phyloP scores from a whole-genome alignment of 2,113 vertebrate species.

The Gallinago media region DNA sequence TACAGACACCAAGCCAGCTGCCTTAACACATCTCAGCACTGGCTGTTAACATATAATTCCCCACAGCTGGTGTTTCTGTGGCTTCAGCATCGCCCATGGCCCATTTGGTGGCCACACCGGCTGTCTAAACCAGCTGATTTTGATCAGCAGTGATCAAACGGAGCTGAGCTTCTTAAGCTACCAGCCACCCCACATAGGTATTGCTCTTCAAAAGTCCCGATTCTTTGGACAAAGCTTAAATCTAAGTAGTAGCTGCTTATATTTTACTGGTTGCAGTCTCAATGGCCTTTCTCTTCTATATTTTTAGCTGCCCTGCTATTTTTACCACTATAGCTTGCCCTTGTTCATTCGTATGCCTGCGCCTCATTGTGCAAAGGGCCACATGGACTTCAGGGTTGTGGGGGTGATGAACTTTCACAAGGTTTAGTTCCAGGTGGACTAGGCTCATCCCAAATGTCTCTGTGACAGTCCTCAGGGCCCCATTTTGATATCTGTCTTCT shows the following conservation, averaged over 20 bases:
- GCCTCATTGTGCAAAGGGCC: background rate
- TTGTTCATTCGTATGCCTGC: background rate
- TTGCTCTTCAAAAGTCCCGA: background rate
- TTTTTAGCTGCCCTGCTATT: background rate
- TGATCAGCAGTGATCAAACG: background rate
- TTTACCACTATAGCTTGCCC: background rate
- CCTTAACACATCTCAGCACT: background rate
- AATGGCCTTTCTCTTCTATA: background rate
- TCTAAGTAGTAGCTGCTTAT: background rate
- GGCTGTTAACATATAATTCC: rapidly evolving
- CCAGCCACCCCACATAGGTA: background rate
- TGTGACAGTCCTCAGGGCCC: background rate
- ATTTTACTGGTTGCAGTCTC: background rate
- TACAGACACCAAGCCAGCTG: background rate
- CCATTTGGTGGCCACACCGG: background rate
- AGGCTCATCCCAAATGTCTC: background rate
- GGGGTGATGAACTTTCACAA: background rate
- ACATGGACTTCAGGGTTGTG: background rate
- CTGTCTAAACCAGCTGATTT: background rate
- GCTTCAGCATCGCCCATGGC: background rate
- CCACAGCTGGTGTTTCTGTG: rapidly evolving
- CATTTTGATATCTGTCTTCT: background rate
- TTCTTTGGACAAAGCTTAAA: background rate
- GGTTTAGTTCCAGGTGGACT: no score
- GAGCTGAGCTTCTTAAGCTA: background rate